Evolutionary conservation across 37 sponge, comb jelly and placozoan genomes (phyloP), one percentile per base, ranked within the genome.

Genomic region (Halisarca cf. caerulea): DNA sequence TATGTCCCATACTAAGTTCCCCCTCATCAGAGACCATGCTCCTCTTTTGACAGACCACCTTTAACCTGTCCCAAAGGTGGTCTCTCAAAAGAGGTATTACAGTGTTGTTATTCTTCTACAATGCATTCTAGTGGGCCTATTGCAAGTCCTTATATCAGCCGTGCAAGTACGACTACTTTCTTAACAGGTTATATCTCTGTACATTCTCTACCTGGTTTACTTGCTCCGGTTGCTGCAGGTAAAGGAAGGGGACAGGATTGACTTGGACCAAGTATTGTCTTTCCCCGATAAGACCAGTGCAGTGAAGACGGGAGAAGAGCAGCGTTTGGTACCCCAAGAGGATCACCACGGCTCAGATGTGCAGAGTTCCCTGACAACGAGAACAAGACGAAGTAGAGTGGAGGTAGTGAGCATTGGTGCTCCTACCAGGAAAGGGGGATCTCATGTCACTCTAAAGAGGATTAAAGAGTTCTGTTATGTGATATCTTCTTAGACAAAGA

Each of bases 341-440:
- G 60, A 28, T 47, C 43, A 37, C 5, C 70, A 66, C 20, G 37
- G 45, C 5, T 72, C 35, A 3, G 84, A 69, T 24, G 40, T 34
- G 7, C 35, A 6, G 28, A 4, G 69, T 28, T 34, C 28, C n/a
- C 34, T 9, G 77, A 41, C 2, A n/a, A 5, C 64, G 7, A 40
- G 72, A 9, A 71, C 41, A 4, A 71, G 77, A 81, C 75, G 92
- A 68, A 89, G 93, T 2, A 58, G 93, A 47, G 87, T 93, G 32
- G 87, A 82, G 2, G 90, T 93, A 32, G 78, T 41, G 55, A 87
- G 87, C 62, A 89, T 93, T 43, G 90, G 90, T 15, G 54, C 45
- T 6, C 42, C 20, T 20, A 93, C 93, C 18, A 89, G 25, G 53
- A 93, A 89, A 23, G 93, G 93, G 54, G 69, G 87, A 1, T 84